phyloP scores from a whole-genome alignment of 1,140 invertebrate genomes.

The Tachypleus tridentatus region DNA sequence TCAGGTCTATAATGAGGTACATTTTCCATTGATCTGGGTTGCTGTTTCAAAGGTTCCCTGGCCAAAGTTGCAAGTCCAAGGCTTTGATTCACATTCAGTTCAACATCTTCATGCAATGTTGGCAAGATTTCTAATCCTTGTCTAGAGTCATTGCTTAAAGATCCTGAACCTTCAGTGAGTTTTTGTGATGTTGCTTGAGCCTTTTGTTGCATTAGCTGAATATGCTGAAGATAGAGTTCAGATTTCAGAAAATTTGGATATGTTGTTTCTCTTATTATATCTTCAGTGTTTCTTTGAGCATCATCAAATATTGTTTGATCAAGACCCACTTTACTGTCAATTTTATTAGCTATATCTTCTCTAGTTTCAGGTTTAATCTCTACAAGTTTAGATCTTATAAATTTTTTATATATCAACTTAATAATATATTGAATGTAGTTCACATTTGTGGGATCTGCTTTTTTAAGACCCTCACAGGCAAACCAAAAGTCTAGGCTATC shows the following conservation, averaged over 20 bases:
- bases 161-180: background rate
- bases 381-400: background rate
- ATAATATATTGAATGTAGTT: slow-evolving; percentile 1
- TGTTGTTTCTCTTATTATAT: slow-evolving; percentile 65
- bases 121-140: slow-evolving; percentile 42
- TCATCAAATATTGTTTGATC: slow-evolving; percentile 47
- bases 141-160: slow-evolving; percentile 6
- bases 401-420: slow-evolving; percentile 7
- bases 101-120: slow-evolving; percentile 70
- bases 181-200: slow-evolving; percentile 33
- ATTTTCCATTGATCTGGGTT: too few relatives aligned
- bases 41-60: too few relatives aligned
- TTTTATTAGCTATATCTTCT: slow-evolving; percentile 65
- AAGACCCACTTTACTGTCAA: slow-evolving; percentile 51
- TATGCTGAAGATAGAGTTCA: slow-evolving; percentile 77
- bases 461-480: slow-evolving; percentile 13
- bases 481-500: slow-evolving; percentile 51
- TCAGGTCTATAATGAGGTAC: too few relatives aligned
- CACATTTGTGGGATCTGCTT: slow-evolving; percentile 1
- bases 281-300: slow-evolving; percentile 60
- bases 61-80: too few relatives aligned
- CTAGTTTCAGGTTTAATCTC: slow-evolving; percentile 47
- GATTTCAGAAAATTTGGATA: slow-evolving; percentile 84
- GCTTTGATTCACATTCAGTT: slow-evolving; percentile 33
- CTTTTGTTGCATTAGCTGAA: slow-evolving; percentile 38